These are phyloP conservation scores for Poecile atricapillus DNA, from an alignment of 2,113 vertebrate species.

Conservation along the genomic window DNA sequence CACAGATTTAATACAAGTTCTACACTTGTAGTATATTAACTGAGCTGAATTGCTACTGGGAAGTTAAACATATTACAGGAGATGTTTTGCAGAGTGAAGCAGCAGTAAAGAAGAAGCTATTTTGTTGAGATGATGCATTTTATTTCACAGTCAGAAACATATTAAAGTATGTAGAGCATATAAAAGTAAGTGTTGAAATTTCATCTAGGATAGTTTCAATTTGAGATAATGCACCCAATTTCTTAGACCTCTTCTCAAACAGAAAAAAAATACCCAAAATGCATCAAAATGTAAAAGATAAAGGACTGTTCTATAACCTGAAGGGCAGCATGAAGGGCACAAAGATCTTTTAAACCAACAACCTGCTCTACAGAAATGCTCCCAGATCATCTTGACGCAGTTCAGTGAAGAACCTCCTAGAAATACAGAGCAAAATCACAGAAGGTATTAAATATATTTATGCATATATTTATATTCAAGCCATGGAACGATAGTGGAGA, in stretches of 20 bases:
- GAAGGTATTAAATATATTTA: background rate
- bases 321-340: background rate
- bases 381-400: background rate
- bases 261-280: background rate
- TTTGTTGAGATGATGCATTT: constrained; percentile 39
- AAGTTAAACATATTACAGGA: constrained; percentile 50
- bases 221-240: constrained; percentile 17
- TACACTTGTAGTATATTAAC: constrained; percentile 1
- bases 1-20: background rate
- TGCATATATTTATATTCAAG: background rate
- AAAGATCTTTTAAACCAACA: background rate
- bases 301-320: background rate
- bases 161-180: constrained; percentile 24
- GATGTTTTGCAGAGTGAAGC: constrained; percentile 4
- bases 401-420: background rate
- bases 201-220: constrained; percentile 8
- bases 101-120: constrained; percentile 24
- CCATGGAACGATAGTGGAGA: background rate
- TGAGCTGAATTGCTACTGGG: constrained; percentile 26
- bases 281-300: background rate
- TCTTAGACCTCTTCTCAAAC: background rate
- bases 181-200: constrained; percentile 37
- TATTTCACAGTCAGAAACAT: constrained; percentile 8
- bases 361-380: background rate
- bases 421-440: background rate